Base-by-base conservation (phyloP, 1,140 invertebrate genomes). In the Ips typographus region DNA sequence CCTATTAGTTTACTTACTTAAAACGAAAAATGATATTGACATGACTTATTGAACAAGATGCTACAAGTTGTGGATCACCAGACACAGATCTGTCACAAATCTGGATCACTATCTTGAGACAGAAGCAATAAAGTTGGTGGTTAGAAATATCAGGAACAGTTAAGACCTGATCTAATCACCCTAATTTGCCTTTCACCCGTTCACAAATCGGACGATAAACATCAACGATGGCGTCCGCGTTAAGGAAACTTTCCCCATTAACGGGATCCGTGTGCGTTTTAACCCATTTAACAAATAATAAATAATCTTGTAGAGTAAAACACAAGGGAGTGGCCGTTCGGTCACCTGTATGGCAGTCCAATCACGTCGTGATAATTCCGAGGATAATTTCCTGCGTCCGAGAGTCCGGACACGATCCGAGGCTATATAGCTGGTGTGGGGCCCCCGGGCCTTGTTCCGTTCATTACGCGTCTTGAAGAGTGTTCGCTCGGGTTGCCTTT, bases 321-420 rank as follows among this genome's bases (percentile, higher is more conserved):
- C 59, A 44, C 47, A 68, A 68, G 68, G 68, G 68, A 65, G 62
- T 70, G 68, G 68, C 56, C 61, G 59, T 65, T 57, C 61, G 57
- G 68, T 65, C 68, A 70, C 68, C 62, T 70, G 68, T 70, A 47
- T 65, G 52, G 62, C 62, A 70, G 68, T 70, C 68, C 61, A 65
- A 70, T 70, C 68, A 70, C 68, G 62, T 70, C 52, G 53, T 70
- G 68, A 70, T 70, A 70, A 70, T 70, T 70, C 68, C 56, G 61
- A 65, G 61, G 68, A 70, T 70, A 70, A 70, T 70, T 65, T 70
- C 63, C 68, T 65, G 68, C 56, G 68, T 68, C 67, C 67, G 65
- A 68, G 60, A 63, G 67, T 68, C 67, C 67, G 67, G 60, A 68
- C 52, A 52, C 57, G 65, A 68, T 52, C 57, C 51, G 58, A 68